phyloP scores from a whole-genome alignment of 2,797 vertebrate genomes.

The Denticeps clupeoides region DNA sequence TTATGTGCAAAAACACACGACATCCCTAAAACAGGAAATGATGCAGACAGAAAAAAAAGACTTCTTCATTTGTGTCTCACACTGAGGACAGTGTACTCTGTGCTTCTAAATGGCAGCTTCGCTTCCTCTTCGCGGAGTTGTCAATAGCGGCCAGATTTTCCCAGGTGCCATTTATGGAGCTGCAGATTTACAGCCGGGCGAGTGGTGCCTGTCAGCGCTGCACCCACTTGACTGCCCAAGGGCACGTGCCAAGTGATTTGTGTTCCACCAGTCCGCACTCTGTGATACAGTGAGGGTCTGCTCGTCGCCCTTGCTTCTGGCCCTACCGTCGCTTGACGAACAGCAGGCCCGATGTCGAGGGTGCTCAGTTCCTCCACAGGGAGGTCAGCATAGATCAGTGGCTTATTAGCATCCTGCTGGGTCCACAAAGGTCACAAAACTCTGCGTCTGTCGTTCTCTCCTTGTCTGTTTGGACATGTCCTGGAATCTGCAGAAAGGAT shows the following conservation, averaged over 20 bases:
- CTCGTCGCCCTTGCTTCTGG: neutral
- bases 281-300: constrained; percentile 9
- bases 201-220: constrained; percentile 13
- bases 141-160: constrained; percentile 32
- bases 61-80: constrained; percentile 26
- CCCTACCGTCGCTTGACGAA: neutral
- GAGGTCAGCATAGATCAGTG: constrained; percentile 18
- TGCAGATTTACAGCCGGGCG: constrained; percentile 23
- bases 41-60: constrained; percentile 15
- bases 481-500: neutral
- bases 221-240: neutral
- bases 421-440: neutral
- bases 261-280: too few species aligned
- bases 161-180: constrained; percentile 44
- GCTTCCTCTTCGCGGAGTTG: constrained; percentile 35
- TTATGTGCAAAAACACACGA: constrained; percentile 2
- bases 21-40: constrained; percentile 22
- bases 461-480: neutral
- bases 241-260: too few species aligned
- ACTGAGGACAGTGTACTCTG: constrained; percentile 14
- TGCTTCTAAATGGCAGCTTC: constrained; percentile 17
- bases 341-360: neutral
- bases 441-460: neutral
- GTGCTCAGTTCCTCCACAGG: neutral
- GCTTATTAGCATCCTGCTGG: constrained; percentile 14